A percentile compares a stretch with the other conserved stretches of the same genome.
Conservation (phyloP, 2,113 vertebrate genomes). For the Malurus melanocephalus region DNA sequence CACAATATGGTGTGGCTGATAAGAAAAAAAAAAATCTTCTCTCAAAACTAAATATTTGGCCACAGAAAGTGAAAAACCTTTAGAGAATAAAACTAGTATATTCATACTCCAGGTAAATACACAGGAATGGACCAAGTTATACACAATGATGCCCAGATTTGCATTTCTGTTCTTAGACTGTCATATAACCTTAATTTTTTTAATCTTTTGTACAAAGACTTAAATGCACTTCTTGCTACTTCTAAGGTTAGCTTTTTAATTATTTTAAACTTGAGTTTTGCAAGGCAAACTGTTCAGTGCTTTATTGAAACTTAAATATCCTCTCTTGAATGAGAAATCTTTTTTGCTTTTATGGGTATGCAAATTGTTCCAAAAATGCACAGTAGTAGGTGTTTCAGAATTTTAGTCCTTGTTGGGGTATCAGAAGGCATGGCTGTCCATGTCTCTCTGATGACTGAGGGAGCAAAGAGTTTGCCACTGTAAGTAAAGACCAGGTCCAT, state of each 20-base stretch:
- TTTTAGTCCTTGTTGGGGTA: not conserved
- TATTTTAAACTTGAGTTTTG: not conserved
- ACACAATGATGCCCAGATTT: not conserved
- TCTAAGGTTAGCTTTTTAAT: not conserved
- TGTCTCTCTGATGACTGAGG: not conserved
- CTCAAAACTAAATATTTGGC: not conserved
- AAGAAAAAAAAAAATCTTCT: not conserved
- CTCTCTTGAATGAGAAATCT: not conserved
- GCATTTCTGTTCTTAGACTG: not conserved
- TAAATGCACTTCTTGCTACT: not conserved
- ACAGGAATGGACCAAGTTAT: not conserved
- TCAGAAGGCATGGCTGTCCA: rapidly evolving
- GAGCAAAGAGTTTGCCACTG: not conserved
- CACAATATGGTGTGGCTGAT: not conserved
- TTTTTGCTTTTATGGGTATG: not conserved
- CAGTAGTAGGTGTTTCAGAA: not conserved
- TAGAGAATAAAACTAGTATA: not conserved
- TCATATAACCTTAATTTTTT: not conserved
- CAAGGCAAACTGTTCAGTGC: not conserved
- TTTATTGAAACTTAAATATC: not conserved
- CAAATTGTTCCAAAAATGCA: not conserved
- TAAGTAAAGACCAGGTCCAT: not conserved
- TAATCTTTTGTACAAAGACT: not conserved
- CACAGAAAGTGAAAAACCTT: not conserved
- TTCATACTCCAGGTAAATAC: not conserved